Base-by-base conservation (phyloP, 1,140 invertebrate species). In the Pseudobourletiella spinata region DNA sequence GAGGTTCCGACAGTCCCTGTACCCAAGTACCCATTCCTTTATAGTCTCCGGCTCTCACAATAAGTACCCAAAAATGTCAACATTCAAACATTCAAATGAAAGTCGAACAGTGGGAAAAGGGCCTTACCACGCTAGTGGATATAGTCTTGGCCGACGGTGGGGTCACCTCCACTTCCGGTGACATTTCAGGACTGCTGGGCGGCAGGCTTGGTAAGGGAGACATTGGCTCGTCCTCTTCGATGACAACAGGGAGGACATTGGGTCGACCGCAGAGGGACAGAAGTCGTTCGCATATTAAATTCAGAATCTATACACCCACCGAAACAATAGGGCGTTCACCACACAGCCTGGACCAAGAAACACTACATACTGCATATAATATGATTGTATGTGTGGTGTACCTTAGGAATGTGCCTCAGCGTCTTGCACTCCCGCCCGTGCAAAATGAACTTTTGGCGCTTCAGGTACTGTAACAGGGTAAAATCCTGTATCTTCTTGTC, bases 381-480 rank as follows among this genome's bases (percentile, higher is more conserved):
- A n/a, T n/a, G n/a, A n/a, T n/a, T n/a, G n/a, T n/a, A n/a, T n/a
- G n/a, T n/a, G n/a, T n/a, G n/a, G n/a, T n/a, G 57, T 76, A 89
- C 86, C 81, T 91, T 91, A 58, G 88, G 89, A 61, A 91, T 80
- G 72, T 85, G 79, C 73, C 84, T 85, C 44, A 91, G 83, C 20
- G 81, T 82, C 65, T 89, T 79, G 57, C 86, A 85, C 70, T 92
- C 88, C 61, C 84, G 81, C 3, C 90, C 90, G 72, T 93, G 89
- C 1, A 91, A 75, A 25, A 86, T 77, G 1, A 83, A 81, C 66
- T 81, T 78, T 72, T 92, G 90, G 68, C 86, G 78, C 57, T 81
- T 81, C n/a, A 92, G 73, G 74, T 84, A 87, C 65, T 84, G 81
- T 46, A 80, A 75, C 26, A 90, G 70, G 16, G 82, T 83, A 72